phyloP scores from a whole-genome alignment of 2,113 vertebrate genomes.

The Pristiophorus japonicus region DNA sequence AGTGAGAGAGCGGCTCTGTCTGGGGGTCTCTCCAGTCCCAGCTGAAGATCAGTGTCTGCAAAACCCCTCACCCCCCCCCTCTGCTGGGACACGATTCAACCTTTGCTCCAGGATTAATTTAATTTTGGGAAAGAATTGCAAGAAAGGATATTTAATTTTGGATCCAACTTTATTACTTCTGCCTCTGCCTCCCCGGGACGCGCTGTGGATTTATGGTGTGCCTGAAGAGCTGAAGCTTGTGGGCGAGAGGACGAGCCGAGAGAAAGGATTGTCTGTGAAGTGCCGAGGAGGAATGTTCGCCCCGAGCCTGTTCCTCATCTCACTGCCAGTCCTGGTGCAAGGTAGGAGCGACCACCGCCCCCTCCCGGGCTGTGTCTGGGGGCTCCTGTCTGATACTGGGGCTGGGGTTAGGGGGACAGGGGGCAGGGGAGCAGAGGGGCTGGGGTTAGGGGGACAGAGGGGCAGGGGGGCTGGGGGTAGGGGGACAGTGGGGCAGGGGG shows the following conservation, averaged over 20 bases:
- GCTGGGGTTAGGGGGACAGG: no score
- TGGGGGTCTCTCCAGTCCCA: no score
- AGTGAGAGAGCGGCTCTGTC: no score
- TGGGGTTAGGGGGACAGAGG: no score
- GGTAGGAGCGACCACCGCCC: no score
- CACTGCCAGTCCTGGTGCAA: not conserved
- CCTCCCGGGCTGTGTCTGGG: no score
- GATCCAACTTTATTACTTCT: not conserved
- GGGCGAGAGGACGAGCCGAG: not conserved
- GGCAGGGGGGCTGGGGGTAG: no score
- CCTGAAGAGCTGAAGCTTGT: not conserved
- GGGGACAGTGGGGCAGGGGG: no score
- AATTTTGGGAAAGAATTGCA: not conserved
- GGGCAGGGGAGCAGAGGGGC: no score
- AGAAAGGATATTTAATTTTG: not conserved
- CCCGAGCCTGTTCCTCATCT: not conserved
- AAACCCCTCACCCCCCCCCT: no score
- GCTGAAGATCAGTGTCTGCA: not conserved
- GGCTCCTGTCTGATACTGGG: no score
- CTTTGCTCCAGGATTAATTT: not conserved
- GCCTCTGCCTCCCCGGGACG: not conserved
- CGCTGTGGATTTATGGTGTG: not conserved
- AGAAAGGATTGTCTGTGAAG: not conserved
- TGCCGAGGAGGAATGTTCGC: conserved; percentile 2
- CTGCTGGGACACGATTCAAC: no score